These are phyloP conservation scores for Eubucco bourcierii DNA, from an alignment of 2,113 vertebrate genomes.

Conservation along the genomic window DNA sequence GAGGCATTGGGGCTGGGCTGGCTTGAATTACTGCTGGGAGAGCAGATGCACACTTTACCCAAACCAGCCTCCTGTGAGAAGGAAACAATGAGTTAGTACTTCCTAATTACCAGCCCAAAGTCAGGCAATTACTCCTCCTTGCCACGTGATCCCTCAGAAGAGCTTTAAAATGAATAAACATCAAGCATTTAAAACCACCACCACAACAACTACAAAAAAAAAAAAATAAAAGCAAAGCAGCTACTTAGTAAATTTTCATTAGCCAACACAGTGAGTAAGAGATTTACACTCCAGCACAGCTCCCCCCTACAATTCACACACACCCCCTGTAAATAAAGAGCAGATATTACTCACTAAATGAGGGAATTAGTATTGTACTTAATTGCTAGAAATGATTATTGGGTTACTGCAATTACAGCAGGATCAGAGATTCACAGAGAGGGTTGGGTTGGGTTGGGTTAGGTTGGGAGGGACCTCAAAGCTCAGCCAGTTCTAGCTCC, in stretches of 20 bases:
- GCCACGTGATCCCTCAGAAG: constrained; percentile 65
- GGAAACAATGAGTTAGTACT: constrained; percentile 57
- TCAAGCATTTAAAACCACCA: not conserved
- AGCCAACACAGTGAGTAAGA: constrained; percentile 68
- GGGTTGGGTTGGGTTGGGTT: too few species aligned
- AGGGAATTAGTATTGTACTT: constrained; percentile 75
- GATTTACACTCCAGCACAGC: constrained; percentile 67
- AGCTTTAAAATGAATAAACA: constrained; percentile 74
- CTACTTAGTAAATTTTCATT: constrained; percentile 73
- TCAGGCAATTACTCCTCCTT: constrained; percentile 69
- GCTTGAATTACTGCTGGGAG: not conserved
- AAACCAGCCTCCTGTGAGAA: not conserved
- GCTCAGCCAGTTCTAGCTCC: too few species aligned
- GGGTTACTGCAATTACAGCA: constrained; percentile 70
- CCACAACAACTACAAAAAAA: not conserved
- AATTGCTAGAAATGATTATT: constrained; percentile 73
- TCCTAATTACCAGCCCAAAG: constrained; percentile 58
- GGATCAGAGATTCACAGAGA: not conserved
- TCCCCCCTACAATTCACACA: too few species aligned
- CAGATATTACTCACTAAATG: constrained; percentile 71
- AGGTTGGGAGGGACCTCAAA: too few species aligned
- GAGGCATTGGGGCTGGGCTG: constrained; percentile 2
- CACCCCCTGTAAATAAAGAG: constrained; percentile 72
- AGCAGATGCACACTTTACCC: constrained; percentile 24
- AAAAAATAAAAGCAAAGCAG: not conserved